A percentile compares a stretch with the other conserved stretches of the same genome.
These are phyloP conservation scores for Pedicia rivosa DNA, from an alignment of 2,888 invertebrate genomes.

Conservation along the genomic window DNA sequence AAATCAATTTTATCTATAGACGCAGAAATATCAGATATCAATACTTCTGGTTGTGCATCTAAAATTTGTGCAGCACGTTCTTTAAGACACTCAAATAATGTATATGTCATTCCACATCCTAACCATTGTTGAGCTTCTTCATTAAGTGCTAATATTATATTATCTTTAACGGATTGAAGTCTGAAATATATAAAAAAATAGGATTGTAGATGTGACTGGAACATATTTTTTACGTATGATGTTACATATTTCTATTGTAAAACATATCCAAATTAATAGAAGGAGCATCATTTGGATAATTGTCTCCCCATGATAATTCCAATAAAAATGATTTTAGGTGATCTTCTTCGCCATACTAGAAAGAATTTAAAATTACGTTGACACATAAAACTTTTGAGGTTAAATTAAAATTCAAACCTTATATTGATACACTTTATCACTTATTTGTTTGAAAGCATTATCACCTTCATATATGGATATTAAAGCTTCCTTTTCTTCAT, in stretches of 20 bases:
- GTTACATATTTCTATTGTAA: constrained; percentile 87
- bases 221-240: constrained; percentile 17
- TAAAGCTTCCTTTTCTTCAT: constrained; percentile 81
- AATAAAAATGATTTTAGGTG: constrained; percentile 65
- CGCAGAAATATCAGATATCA: constrained; percentile 9
- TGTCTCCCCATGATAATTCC: constrained; percentile 73
- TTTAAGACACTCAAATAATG: constrained; percentile 79
- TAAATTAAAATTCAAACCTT: constrained; percentile 43
- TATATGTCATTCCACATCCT: constrained; percentile 89
- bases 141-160: constrained; percentile 42
- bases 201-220: neutral
- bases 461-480: constrained; percentile 92
- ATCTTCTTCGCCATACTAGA: constrained; percentile 68
- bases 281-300: constrained; percentile 75
- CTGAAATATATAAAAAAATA: constrained; percentile 28
- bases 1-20: constrained; percentile 15
- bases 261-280: constrained; percentile 74
- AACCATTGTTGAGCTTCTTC: constrained; percentile 67
- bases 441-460: constrained; percentile 64
- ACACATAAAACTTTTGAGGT: constrained; percentile 4
- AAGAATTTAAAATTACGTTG: constrained; percentile 14
- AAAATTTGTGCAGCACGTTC: constrained; percentile 61
- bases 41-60: constrained; percentile 46
- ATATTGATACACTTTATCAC: constrained; percentile 70
- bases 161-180: constrained; percentile 49